Base-by-base conservation (phyloP, 1,140 invertebrate genomes). In the Drosophila parvula region DNA sequence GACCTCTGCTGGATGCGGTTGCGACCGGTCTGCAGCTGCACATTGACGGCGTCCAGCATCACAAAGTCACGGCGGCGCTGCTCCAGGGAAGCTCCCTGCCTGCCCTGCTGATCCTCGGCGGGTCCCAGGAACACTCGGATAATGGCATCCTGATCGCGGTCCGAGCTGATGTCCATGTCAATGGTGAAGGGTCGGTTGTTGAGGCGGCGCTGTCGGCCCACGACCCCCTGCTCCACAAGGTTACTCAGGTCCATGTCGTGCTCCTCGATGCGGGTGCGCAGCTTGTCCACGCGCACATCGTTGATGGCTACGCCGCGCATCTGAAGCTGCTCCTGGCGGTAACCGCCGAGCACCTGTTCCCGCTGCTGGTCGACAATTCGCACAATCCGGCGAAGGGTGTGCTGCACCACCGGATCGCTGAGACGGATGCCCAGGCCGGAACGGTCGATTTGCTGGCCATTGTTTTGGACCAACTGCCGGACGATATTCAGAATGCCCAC, bases 1-100 rank as follows among this genome's bases (percentile, higher is more conserved):
- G 95, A 96, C 48, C 93, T 93, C 28, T 95, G 94, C 36, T 93
- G 92, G 47, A 97, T 94, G 44, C 94, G 92, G 86, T 96, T 96
- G 67, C 94, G 93, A 45, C 96, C 96, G 30, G 93, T 81, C 14
- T 92, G 90, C 44, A 97, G 89, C 60, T 94, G 93, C 68, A 94
- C 93, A 36, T 93, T 82, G 91, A 96, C 96, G 82, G 94, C 94
- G 71, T 97, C 96, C 28, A 96, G 86, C 78, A 95, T 93, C 48
- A 95, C 93, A 81, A 95, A 96, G 73, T 94, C 92, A 5, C 93
- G 92, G 58, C 94, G 94, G 65, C 94, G 94, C 60, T 94, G 91
- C 73, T 95, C 94, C 22, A 94, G 91, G 43, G 92, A 92, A 57
- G 93, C 47, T 0, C 38, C 92, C 41, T 93, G 92, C 56, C 93